Percentiles rank a stretch among this genome's conserved stretches.
phyloP scores from a whole-genome alignment of 1,140 invertebrate species.

The Drosophila santomea region DNA sequence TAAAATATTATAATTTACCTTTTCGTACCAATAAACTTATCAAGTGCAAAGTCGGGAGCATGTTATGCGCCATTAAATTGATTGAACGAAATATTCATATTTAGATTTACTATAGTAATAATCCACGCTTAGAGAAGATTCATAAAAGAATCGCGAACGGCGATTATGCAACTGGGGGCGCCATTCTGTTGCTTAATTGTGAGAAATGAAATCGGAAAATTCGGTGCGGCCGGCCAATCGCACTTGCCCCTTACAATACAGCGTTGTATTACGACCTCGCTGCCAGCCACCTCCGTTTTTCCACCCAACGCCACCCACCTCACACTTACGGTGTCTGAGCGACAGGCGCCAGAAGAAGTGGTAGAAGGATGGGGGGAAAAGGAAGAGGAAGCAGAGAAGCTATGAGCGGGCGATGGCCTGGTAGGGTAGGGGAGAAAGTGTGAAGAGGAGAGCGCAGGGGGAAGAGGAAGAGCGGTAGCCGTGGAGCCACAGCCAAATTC shows the following conservation, averaged over 20 bases:
- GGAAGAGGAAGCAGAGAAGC: background rate
- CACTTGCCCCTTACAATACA: slow-evolving; percentile 32
- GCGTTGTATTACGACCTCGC: slow-evolving; percentile 23
- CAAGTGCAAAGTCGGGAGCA: too few species aligned
- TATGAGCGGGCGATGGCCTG: too few species aligned
- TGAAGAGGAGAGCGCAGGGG: background rate
- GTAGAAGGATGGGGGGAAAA: background rate
- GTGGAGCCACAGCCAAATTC: slow-evolving; percentile 50
- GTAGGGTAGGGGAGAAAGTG: background rate
- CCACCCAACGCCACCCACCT: slow-evolving; percentile 8
- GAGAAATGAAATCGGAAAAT: slow-evolving; percentile 36
- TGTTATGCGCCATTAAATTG: background rate
- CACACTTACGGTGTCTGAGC: slow-evolving; percentile 38
- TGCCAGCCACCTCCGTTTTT: slow-evolving; percentile 1
- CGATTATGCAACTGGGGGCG: background rate
- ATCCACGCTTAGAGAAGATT: too few species aligned
- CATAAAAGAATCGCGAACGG: background rate
- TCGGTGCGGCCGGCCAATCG: slow-evolving; percentile 26
- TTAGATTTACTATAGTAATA: too few species aligned
- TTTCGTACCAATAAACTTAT: too few species aligned
- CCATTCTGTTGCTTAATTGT: slow-evolving; percentile 22
- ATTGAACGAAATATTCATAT: background rate
- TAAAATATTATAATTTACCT: too few species aligned
- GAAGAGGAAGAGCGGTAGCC: slow-evolving; percentile 22
- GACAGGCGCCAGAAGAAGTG: slow-evolving; percentile 32